Evolutionary conservation across 2,888 invertebrate species (phyloP), one percentile per base, ranked within the genome.

Genomic region (Julus scanicus): DNA sequence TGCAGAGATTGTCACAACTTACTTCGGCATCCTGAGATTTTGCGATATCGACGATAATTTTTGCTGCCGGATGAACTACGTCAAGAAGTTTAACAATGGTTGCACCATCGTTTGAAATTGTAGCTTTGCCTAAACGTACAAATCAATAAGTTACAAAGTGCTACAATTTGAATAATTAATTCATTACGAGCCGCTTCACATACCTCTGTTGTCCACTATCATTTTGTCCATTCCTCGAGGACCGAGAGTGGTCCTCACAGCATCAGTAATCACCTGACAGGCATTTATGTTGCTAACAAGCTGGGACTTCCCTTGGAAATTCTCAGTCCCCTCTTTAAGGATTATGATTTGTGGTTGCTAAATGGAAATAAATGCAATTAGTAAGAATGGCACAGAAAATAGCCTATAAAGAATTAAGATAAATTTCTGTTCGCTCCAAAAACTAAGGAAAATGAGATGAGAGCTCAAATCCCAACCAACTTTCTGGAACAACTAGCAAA

Each of bases 221-320:
- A 99, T 94, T 92, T 99, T 99, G 93, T 99, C 99, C 98, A 99
- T 98, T 90, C 99, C 99, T 48, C 99, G 95, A 8, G 99, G 99
- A 84, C 99, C 99, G 83, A 99, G 94, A 0, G 99, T 99, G 0
- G 99, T 99, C 89, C 99, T 95, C 89, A 99, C 98, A 71, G 98
- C 97, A 94, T 99, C 99, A 0, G 97, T 98, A 53, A 99, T 96
- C 11, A 95, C 94, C 92, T 98, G 97, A 92, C 99, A 99, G 39
- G 99, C 99, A 94, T 97, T 99, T 92, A 99, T 99, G 93, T 99
- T 99, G 88, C 98, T 98, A 90, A 99, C 95, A 89, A 99, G 94
- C 93, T 99, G 99, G 0, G 97, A 96, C 92, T 97, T 98, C 89
- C 99, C 99, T 93, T 99, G 99, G 0, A 96, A 95, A 91, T 95